These are phyloP conservation scores for Ditula angustiorana DNA, from an alignment of 2,888 invertebrate species.

Conservation along the genomic window DNA sequence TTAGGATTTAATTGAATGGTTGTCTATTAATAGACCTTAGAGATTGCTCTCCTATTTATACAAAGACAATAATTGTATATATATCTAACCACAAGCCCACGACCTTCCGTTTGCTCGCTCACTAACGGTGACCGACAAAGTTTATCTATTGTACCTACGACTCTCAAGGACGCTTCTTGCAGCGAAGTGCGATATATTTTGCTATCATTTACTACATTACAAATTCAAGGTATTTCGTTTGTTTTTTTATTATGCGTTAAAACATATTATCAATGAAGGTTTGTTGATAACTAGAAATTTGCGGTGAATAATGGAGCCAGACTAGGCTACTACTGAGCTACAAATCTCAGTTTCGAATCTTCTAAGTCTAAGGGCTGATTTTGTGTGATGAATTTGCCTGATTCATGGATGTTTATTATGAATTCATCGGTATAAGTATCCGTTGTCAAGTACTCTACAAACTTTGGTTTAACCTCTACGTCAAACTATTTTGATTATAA, in stretches of 20 bases:
- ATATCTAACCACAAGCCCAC: constrained; percentile 5
- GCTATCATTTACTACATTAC: constrained; percentile 14
- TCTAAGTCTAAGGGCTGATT: too few species aligned
- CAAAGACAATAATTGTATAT: not conserved
- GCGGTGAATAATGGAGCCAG: not conserved
- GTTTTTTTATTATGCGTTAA: not conserved
- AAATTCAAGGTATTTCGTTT: not conserved
- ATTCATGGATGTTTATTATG: too few species aligned
- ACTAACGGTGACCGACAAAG: constrained; percentile 31
- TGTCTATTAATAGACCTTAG: not conserved
- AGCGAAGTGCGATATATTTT: constrained; percentile 6
- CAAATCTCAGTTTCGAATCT: too few species aligned
- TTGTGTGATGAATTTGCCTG: too few species aligned
- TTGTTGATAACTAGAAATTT: not conserved
- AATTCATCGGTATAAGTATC: too few species aligned
- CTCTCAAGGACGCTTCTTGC: constrained; percentile 26
- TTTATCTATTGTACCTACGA: constrained; percentile 31
- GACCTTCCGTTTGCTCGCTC: constrained; percentile 9
- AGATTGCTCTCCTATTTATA: not conserved
- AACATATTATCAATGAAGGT: not conserved
- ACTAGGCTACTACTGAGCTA: too few species aligned
- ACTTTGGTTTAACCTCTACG: too few species aligned
- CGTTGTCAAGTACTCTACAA: too few species aligned
- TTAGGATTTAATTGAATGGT: too few species aligned
- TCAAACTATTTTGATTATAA: too few species aligned